Evolutionary conservation across 2,113 vertebrate species (phyloP).

Genomic region (Passer domesticus): DNA sequence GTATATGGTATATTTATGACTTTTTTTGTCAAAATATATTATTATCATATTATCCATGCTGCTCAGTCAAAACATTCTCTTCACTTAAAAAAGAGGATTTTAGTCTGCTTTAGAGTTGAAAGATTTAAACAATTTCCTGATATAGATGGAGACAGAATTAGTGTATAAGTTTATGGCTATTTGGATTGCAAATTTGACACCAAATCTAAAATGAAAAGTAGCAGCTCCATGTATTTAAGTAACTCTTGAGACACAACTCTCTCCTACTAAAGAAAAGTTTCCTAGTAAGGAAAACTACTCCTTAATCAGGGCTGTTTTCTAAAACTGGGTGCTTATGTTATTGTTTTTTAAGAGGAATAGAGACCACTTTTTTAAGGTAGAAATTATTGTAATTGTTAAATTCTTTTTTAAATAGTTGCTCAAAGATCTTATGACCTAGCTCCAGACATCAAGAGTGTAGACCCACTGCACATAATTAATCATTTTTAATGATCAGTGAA

Average conservation of each 20-base stretch:
- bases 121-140: not conserved
- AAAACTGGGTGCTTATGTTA: not conserved
- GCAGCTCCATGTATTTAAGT: not conserved
- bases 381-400: accelerated
- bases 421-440: not conserved
- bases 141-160: not conserved
- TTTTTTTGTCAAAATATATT: not conserved
- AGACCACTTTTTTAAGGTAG: not conserved
- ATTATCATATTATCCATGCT: not conserved
- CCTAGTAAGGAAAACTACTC: not conserved
- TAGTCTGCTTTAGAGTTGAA: not conserved
- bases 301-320: not conserved
- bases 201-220: not conserved
- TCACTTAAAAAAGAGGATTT: not conserved
- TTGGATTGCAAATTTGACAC: not conserved
- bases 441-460: not conserved
- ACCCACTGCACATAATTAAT: not conserved
- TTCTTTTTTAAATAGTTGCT: not conserved
- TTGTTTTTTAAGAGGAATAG: not conserved
- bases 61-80: not conserved
- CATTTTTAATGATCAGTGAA: not conserved
- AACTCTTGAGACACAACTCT: not conserved
- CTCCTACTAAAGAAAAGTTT: not conserved
- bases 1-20: not conserved
- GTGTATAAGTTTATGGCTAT: not conserved